Conservation (phyloP, 2,113 vertebrate genomes). For the Passer domesticus region DNA sequence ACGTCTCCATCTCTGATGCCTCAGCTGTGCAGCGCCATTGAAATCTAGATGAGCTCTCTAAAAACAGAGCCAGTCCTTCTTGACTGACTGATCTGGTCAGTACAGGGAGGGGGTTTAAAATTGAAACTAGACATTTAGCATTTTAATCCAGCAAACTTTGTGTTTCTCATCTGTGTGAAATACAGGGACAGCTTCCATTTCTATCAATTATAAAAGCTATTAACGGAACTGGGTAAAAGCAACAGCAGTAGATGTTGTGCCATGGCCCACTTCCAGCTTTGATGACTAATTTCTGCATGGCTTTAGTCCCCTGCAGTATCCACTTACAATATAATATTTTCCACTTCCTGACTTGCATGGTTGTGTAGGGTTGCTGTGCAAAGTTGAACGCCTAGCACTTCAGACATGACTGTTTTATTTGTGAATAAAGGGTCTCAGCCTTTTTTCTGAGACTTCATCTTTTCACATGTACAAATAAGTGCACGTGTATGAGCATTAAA, state of each 20-base stretch:
- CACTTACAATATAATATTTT: constrained; percentile 64
- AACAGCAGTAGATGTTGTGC: not conserved
- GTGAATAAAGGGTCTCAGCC: not conserved
- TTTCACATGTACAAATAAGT: not conserved
- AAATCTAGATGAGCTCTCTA: not conserved
- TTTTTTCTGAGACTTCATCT: not conserved
- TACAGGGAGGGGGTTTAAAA: not conserved
- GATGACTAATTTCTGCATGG: constrained; percentile 62
- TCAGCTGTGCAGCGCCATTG: not conserved
- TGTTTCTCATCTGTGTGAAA: not conserved
- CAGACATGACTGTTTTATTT: not conserved
- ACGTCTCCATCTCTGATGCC: fast-evolving
- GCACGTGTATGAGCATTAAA: not conserved
- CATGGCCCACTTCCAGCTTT: constrained; percentile 43
- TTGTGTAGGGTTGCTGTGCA: constrained; percentile 22
- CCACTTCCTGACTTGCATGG: constrained; percentile 61
- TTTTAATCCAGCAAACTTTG: not conserved
- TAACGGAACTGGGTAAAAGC: not conserved
- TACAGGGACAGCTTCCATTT: not conserved
- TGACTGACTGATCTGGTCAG: not conserved
- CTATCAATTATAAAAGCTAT: constrained; percentile 13
- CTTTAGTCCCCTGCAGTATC: constrained; percentile 60
- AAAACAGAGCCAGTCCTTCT: not conserved
- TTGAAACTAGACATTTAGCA: not conserved
- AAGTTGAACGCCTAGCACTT: not conserved